These are phyloP conservation scores for Carassius auratus DNA, from an alignment of 2,113 vertebrate genomes.

Conservation along the genomic window DNA sequence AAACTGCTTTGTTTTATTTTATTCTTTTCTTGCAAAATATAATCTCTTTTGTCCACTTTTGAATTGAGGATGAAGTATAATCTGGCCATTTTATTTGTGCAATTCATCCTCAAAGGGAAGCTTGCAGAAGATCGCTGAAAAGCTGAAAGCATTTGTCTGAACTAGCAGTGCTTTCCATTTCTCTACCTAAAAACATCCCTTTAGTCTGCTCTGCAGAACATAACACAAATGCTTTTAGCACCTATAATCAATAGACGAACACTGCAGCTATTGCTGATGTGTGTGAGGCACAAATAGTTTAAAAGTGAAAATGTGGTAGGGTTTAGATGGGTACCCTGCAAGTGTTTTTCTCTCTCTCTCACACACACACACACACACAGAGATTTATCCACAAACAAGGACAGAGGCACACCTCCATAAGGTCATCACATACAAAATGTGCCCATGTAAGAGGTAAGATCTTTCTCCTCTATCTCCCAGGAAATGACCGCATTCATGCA, in stretches of 20 bases:
- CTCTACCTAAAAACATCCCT: not conserved
- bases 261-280: not conserved
- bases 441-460: constrained; percentile 61
- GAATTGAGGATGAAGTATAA: not conserved
- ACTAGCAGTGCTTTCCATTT: constrained; percentile 6
- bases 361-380: constrained; percentile 1
- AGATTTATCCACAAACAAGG: constrained; percentile 1
- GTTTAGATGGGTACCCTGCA: not conserved
- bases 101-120: not conserved
- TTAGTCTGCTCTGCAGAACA: constrained; percentile 20
- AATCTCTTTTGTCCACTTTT: not conserved
- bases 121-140: not conserved
- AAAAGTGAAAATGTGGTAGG: not conserved
- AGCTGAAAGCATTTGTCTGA: constrained; percentile 16
- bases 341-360: not conserved
- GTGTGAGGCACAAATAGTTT: constrained; percentile 15
- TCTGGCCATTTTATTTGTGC: not conserved
- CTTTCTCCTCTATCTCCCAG: constrained; percentile 37
- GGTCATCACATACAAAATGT: constrained; percentile 60
- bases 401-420: constrained; percentile 62
- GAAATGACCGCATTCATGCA: constrained; percentile 32
- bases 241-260: constrained; percentile 34
- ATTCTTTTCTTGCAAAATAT: not conserved
- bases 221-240: constrained; percentile 33
- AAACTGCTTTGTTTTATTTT: too few species aligned